Conservation (phyloP, 2,113 vertebrate species). For the Ammodytes marinus region DNA sequence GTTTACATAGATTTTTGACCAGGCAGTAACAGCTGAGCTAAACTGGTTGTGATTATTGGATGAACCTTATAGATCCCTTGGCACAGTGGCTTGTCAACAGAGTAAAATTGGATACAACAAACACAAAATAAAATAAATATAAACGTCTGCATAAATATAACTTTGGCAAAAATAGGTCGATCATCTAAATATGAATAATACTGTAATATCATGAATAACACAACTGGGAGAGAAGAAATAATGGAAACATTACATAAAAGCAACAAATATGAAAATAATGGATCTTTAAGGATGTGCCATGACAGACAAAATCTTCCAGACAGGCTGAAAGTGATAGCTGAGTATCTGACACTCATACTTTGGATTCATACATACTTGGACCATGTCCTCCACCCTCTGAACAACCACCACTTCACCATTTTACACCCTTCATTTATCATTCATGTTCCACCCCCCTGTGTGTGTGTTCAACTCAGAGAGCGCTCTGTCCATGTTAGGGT, state of each 20-base stretch:
- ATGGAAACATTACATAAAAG: background rate
- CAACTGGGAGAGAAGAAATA: background rate
- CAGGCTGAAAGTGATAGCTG: conserved; percentile 29
- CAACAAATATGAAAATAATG: background rate
- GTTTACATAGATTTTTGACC: background rate
- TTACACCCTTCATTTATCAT: conserved; percentile 55
- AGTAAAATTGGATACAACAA: background rate
- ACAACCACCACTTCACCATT: conserved; percentile 36
- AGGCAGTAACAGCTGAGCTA: background rate
- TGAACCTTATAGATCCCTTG: background rate
- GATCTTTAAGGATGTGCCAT: background rate
- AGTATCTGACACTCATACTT: conserved; percentile 10
- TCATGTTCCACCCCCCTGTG: conserved; percentile 32
- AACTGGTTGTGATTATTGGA: background rate
- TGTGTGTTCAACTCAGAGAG: conserved; percentile 39
- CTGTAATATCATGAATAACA: conserved; percentile 1
- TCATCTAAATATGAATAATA: background rate
- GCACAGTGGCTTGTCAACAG: background rate
- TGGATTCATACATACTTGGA: conserved; percentile 9
- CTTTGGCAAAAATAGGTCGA: too few species aligned
- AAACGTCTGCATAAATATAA: too few species aligned
- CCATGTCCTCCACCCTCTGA: conserved; percentile 12
- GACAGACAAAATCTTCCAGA: background rate
- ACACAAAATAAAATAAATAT: background rate
- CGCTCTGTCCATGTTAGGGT: conserved; percentile 2